phyloP scores from a whole-genome alignment of 1,140 invertebrate species.

The Yoshiicerus persimilis region DNA sequence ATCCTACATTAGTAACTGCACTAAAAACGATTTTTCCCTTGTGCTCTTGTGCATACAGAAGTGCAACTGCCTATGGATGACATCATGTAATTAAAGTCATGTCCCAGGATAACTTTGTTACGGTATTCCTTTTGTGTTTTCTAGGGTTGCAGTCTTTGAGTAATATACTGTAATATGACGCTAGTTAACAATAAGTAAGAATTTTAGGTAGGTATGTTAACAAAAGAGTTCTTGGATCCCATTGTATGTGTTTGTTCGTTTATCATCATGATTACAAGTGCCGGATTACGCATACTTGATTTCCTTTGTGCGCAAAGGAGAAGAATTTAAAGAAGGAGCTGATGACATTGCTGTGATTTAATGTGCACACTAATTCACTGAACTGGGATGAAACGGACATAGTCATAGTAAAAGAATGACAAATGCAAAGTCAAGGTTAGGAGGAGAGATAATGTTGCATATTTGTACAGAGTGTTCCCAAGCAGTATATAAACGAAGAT shows the following conservation, averaged over 20 bases:
- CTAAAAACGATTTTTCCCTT: not conserved
- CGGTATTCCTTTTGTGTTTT: not conserved
- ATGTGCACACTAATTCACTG: not conserved
- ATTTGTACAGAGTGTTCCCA: not conserved
- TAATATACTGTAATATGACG: not conserved
- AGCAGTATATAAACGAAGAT: not conserved
- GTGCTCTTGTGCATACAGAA: not conserved
- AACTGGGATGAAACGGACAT: not conserved
- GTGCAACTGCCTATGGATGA: not conserved
- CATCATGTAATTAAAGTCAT: not conserved
- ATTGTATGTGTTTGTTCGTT: too few relatives aligned
- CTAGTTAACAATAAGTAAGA: not conserved
- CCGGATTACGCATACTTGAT: not conserved
- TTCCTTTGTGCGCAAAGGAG: not conserved
- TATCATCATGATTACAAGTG: not conserved
- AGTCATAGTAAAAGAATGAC: not conserved
- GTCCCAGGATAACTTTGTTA: not conserved
- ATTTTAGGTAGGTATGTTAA: not conserved
- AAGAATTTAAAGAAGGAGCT: not conserved
- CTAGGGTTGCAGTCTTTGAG: not conserved
- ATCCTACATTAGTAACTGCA: not conserved
- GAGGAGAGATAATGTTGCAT: not conserved
- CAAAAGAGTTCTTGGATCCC: not conserved
- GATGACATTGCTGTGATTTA: not conserved
- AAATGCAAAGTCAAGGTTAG: conserved; percentile 9